phyloP scores from a whole-genome alignment of 1,140 invertebrate species.

The Andrena cerasifolii region DNA sequence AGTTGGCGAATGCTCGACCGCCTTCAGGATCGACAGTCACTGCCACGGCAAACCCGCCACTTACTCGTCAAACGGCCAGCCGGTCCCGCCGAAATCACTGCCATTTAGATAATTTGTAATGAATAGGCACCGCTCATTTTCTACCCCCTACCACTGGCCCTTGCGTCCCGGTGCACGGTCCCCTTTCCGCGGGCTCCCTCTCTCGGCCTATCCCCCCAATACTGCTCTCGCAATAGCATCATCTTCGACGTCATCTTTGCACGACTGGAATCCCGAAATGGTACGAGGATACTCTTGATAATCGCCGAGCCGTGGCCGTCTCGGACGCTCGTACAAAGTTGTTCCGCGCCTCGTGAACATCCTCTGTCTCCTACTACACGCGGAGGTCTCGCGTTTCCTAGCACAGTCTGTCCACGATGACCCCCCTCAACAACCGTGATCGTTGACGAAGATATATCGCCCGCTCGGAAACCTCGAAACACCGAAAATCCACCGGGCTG shows the following conservation, averaged over 20 bases:
- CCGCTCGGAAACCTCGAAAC: constrained; percentile 6
- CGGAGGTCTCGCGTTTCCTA: background rate
- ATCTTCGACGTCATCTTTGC: constrained; percentile 42
- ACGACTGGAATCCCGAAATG: constrained; percentile 29
- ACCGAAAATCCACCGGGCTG: background rate
- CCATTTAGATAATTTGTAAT: constrained; percentile 84
- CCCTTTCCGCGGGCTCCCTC: constrained; percentile 10
- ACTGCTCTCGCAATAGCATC: constrained; percentile 39
- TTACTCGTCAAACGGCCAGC: constrained; percentile 82
- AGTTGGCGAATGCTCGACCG: constrained; percentile 4
- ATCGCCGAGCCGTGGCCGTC: constrained; percentile 14
- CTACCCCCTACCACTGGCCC: constrained; percentile 55
- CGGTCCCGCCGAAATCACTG: constrained; percentile 82
- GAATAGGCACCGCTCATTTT: constrained; percentile 80
- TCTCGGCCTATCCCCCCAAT: constrained; percentile 30
- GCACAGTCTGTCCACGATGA: background rate
- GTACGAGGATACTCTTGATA: constrained; percentile 7
- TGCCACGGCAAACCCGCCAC: constrained; percentile 80
- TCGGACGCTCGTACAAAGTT: constrained; percentile 6
- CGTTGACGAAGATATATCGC: constrained; percentile 34
- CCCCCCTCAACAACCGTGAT: background rate
- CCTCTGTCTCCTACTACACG: too few species aligned
- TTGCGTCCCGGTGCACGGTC: background rate
- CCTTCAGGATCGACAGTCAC: constrained; percentile 67
- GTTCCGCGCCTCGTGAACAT: background rate